A percentile compares a stretch with the other conserved stretches of the same genome.
Conservation (phyloP, 2,113 vertebrate species). For the Ploceus nigricollis region DNA sequence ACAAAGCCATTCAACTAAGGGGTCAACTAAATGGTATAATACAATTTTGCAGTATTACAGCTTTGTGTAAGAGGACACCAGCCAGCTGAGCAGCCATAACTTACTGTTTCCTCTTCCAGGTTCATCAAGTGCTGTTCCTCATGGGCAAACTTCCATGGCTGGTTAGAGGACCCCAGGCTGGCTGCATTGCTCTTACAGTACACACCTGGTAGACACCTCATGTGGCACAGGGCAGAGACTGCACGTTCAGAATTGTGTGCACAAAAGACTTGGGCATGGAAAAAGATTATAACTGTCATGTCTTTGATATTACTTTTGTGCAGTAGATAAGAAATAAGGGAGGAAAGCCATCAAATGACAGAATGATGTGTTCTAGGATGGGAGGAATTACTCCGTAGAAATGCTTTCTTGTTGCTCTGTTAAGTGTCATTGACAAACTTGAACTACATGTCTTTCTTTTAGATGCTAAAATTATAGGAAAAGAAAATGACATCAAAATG, state of each 20-base stretch:
- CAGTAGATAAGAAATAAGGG: neutral
- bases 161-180: neutral
- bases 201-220: too few relatives aligned
- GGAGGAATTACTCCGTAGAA: neutral
- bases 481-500: neutral
- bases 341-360: neutral
- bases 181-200: neutral
- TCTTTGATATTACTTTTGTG: neutral
- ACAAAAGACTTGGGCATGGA: neutral
- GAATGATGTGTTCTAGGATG: neutral
- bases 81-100: neutral
- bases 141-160: neutral
- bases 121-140: neutral
- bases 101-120: neutral
- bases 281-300: neutral
- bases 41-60: neutral
- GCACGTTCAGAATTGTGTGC: fast-evolving
- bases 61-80: neutral
- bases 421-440: neutral
- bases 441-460: neutral
- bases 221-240: neutral
- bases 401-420: neutral
- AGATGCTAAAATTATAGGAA: neutral
- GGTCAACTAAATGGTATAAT: neutral
- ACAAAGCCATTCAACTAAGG: neutral